phyloP scores from a whole-genome alignment of 2,888 invertebrate species.

The Anarsia innoxiella region DNA sequence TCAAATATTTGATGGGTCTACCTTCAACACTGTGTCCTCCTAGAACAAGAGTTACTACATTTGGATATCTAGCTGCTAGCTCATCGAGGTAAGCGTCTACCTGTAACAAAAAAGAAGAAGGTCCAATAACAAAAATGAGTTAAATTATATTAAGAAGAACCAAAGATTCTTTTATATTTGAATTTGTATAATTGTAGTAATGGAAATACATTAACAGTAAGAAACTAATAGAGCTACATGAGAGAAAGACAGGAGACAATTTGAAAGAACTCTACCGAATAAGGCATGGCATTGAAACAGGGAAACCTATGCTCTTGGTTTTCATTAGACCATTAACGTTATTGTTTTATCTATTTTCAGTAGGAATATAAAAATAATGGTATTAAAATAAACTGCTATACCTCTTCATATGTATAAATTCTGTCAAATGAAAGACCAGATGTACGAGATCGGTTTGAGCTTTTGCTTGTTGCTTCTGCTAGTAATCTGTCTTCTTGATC shows the following conservation, averaged over 20 bases:
- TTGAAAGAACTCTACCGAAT: too few relatives aligned
- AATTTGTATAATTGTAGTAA: too few relatives aligned
- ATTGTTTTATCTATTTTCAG: too few relatives aligned
- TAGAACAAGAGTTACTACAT: constrained; percentile 38
- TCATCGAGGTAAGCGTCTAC: constrained; percentile 38
- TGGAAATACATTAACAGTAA: not conserved
- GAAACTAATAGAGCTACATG: not conserved
- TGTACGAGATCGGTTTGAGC: constrained; percentile 21
- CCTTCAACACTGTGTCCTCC: constrained; percentile 74
- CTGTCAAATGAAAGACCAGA: constrained; percentile 33
- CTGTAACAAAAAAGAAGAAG: constrained; percentile 30
- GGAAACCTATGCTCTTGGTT: too few relatives aligned
- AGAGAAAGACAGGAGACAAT: too few relatives aligned
- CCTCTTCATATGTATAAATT: constrained; percentile 39
- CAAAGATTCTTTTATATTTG: too few relatives aligned
- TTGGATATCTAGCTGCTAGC: constrained; percentile 36
- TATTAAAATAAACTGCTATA: too few relatives aligned
- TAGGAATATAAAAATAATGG: too few relatives aligned
- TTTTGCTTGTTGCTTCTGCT: constrained; percentile 23
- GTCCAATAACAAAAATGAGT: too few relatives aligned
- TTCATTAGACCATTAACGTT: too few relatives aligned
- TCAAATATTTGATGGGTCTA: constrained; percentile 69
- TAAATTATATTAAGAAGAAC: too few relatives aligned
- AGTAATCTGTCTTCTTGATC: constrained; percentile 39
- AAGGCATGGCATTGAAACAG: too few relatives aligned